Evolutionary conservation across 2,888 invertebrate genomes (phyloP).

Genomic region (Branchipolynoe longqiensis): DNA sequence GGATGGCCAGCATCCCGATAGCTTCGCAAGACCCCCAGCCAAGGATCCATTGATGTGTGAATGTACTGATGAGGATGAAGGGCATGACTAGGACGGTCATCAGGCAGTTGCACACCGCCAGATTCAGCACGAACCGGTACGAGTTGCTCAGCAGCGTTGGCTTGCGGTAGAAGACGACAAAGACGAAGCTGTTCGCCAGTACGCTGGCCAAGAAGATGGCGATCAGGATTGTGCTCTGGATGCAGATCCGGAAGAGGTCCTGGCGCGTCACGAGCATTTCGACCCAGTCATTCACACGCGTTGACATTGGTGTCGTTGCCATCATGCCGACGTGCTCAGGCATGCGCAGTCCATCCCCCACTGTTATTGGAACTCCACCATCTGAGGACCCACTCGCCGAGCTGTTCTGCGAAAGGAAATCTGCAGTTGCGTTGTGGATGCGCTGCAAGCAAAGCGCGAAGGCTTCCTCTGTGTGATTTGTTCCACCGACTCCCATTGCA

Average conservation of each 20-base stretch:
- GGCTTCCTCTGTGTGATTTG: not conserved
- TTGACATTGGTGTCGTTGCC: not conserved
- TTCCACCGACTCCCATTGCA: no score
- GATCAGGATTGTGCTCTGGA: slow-evolving; percentile 53
- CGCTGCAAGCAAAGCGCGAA: slow-evolving; percentile 24
- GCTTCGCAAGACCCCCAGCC: slow-evolving; percentile 82
- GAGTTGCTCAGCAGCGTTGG: slow-evolving; percentile 89
- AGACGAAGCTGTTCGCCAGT: slow-evolving; percentile 87
- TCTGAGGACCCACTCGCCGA: no score
- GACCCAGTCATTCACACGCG: slow-evolving; percentile 15
- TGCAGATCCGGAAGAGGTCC: slow-evolving; percentile 38
- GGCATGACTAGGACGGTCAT: slow-evolving; percentile 83
- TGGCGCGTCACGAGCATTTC: slow-evolving; percentile 17
- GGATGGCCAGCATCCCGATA: slow-evolving; percentile 86
- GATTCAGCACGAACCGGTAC: slow-evolving; percentile 86
- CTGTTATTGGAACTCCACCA: no score
- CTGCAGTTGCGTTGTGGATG: not conserved
- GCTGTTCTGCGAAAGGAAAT: slow-evolving; percentile 11
- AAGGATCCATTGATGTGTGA: slow-evolving; percentile 78
- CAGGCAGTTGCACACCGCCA: slow-evolving; percentile 83
- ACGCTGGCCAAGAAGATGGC: slow-evolving; percentile 83
- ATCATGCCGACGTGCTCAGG: no score
- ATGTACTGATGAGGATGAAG: slow-evolving; percentile 77
- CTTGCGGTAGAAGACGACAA: slow-evolving; percentile 88
- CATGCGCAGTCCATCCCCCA: not conserved